Conservation (phyloP, 92 coral and sea anemone genomes). For the Palythoa caribaeorum region DNA sequence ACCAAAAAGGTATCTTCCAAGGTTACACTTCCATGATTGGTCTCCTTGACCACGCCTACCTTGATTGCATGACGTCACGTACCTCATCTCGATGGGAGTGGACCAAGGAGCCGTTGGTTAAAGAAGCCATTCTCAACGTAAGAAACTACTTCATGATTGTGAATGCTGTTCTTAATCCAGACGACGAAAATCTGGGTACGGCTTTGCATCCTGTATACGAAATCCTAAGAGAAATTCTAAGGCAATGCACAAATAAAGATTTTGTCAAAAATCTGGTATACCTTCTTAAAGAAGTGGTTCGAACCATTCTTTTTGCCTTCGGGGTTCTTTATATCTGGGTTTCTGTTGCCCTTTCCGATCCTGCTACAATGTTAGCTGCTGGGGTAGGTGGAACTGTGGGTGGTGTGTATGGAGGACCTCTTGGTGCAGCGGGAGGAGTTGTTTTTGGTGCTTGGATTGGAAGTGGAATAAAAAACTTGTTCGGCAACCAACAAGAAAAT, state of each 20-base stretch:
- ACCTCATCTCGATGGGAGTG: neutral
- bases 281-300: conserved; percentile 21
- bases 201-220: conserved; percentile 56
- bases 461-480: neutral
- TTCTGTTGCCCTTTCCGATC: conserved; percentile 6
- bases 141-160: conserved; percentile 82
- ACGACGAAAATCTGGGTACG: conserved; percentile 41
- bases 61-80: conserved; percentile 1
- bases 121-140: conserved; percentile 71
- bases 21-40: conserved; percentile 24
- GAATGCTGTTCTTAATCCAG: conserved; percentile 82
- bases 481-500: neutral
- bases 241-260: conserved; percentile 6
- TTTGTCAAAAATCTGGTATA: conserved; percentile 44
- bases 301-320: conserved; percentile 36
- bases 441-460: neutral
- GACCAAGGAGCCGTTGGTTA: conserved; percentile 19
- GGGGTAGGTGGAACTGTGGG: neutral
- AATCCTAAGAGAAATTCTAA: conserved; percentile 54
- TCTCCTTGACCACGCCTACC: conserved; percentile 29
- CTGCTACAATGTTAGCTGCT: conserved; percentile 26
- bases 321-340: conserved; percentile 53
- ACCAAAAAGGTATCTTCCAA: neutral
- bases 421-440: neutral
- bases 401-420: neutral